Evolutionary conservation across 1,140 invertebrate genomes (phyloP).

Genomic region (Zaprionus gabonicus): DNA sequence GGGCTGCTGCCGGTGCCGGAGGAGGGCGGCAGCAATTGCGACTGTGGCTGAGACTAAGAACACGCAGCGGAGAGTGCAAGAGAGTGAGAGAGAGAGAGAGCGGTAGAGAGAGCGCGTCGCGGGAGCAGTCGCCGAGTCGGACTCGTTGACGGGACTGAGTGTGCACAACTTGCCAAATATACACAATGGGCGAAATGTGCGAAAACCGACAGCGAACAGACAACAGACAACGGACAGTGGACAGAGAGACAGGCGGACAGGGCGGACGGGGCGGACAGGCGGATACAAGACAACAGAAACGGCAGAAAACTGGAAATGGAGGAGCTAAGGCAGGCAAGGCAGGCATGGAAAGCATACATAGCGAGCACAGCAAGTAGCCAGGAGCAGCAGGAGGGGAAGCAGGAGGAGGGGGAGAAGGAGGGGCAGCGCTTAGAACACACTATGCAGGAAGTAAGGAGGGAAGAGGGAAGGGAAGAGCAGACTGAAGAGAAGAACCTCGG

Average conservation of each 20-base stretch:
- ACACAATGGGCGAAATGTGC: constrained; percentile 62
- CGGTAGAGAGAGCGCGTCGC: neutral
- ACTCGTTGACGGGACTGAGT: constrained; percentile 41
- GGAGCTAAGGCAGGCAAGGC: constrained; percentile 56
- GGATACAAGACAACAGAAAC: constrained; percentile 21
- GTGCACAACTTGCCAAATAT: constrained; percentile 75
- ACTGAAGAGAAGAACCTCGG: neutral
- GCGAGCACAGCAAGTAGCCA: constrained; percentile 22
- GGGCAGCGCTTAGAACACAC: constrained; percentile 24
- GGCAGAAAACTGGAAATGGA: constrained; percentile 72
- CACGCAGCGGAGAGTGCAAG: neutral
- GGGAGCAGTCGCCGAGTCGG: constrained; percentile 26
- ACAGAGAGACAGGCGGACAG: constrained; percentile 36
- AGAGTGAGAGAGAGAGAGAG: neutral
- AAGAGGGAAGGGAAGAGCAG: constrained; percentile 3
- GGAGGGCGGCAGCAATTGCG: neutral
- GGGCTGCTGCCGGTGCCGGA: neutral
- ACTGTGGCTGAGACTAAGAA: neutral
- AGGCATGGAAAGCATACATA: constrained; percentile 32
- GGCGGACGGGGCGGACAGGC: neutral
- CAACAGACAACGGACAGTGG: constrained; percentile 16
- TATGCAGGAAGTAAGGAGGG: constrained; percentile 9
- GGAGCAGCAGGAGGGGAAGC: constrained; percentile 7
- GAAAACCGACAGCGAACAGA: constrained; percentile 48
- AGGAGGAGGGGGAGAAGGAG: neutral